Evolutionary conservation across 2,888 invertebrate genomes (phyloP), one percentile per base, ranked within the genome.

Genomic region (Ophion obscuratus): DNA sequence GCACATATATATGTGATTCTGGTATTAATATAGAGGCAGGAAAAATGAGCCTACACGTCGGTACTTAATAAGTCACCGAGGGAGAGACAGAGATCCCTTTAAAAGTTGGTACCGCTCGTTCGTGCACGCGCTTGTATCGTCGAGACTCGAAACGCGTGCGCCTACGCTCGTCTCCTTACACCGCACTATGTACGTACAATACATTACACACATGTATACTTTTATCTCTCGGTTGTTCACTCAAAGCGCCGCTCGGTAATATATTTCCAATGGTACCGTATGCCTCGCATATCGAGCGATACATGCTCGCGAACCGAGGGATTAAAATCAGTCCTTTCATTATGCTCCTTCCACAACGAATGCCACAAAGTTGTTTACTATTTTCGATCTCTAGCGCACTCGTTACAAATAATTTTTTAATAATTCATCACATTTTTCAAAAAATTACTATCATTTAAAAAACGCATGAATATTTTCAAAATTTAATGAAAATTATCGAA

Each of bases 51-150:
- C 83, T 89, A 87, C 83, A 86, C 87, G 91, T 87, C 91, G 92
- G 91, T 90, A 90, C 91, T 92, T 92, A 92, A 92, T 92, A 92
- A 92, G 92, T 92, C 92, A 90, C 87, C 90, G 75, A 57, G 47
- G 11, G 47, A 47, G 47, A 14, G 47, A 47, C 14, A 47, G 47
- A 47, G 87, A 89, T 88, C 83, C 88, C 84, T 88, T 88, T 88
- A 87, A 89, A 91, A 87, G 81, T 87, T 53, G 11, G 86, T 87
- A 67, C 61, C 62, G 86, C 81, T 78, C 67, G 84, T 83, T 66
- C 78, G 9, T 70, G 88, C 84, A 78, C 77, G 80, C 70, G 47
- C 47, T 47, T 70, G 83, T 68, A 84, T 87, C 83, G 78, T 75
- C 61, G 73, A 74, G 83, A 74, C 73, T 66, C 40, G 86, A 64